Conservation (phyloP, 2,113 vertebrate genomes). For the Daboia siamensis region DNA sequence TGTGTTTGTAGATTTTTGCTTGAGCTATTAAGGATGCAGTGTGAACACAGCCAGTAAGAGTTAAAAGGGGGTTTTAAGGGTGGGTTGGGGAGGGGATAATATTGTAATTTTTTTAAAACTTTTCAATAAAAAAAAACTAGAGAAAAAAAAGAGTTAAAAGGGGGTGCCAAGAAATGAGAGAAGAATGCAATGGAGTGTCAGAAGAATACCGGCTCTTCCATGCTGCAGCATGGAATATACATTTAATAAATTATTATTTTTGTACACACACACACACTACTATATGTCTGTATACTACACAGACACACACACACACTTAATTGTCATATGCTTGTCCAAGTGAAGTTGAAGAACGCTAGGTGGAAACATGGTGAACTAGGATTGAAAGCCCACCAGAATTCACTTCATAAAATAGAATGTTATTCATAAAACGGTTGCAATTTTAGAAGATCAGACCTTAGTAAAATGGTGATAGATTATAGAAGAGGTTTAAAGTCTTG, state of each 20-base stretch:
- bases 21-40: background rate
- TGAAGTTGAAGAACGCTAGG: background rate
- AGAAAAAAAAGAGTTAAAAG: too few species aligned
- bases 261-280: too few species aligned
- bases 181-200: background rate
- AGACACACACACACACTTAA: too few species aligned
- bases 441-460: background rate
- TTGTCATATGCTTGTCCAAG: background rate
- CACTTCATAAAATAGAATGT: constrained; percentile 11
- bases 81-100: too few species aligned
- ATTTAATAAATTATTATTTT: too few species aligned
- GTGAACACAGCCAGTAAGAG: background rate
- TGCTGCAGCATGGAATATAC: too few species aligned
- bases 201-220: too few species aligned
- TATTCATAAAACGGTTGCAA: background rate
- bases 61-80: too few species aligned
- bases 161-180: background rate
- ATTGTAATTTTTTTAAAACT: too few species aligned
- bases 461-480: background rate
- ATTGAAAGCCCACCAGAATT: background rate
- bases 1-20: background rate
- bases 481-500: background rate
- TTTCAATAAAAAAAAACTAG: too few species aligned
- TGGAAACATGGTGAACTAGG: background rate
- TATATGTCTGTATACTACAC: too few species aligned